Base-by-base conservation (phyloP, 2,113 vertebrate genomes). In the Phyllostomus discolor region DNA sequence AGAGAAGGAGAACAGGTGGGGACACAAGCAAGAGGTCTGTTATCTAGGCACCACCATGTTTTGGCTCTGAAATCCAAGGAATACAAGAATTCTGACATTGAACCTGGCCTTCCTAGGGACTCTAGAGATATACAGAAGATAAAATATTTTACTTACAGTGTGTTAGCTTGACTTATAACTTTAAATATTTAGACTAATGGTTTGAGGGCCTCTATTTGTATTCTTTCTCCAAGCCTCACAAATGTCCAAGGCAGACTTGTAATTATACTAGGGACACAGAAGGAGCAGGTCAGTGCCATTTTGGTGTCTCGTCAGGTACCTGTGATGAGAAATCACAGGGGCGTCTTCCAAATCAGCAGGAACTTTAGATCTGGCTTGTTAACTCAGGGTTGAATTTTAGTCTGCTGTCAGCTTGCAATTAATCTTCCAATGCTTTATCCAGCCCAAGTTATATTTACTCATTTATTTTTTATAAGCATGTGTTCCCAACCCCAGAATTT, bases 401-500 rank as follows among this genome's bases (percentile, higher is more conserved):
- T 7, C 66, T 88, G 5, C 90, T 38, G 76, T 6, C 73, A 69
- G 75, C 72, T 75, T 16, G 0, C 70, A 33, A 88, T 92, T 33
- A 8, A 91, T 75, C 31, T 28, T 41, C 86, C 16, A 91, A 12
- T 48, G 24, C 12, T 41, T 35, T 41, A 12, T 91, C 31, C 2
- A 75, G 48, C n/a, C 96, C 26, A 67, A 95, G 33, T 81, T 28
- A n/a, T 24, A 82, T 96, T 83, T 79, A 46, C 87, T 96, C 83
- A 43, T 72, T 97, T 78, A 79, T 93, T 93, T 96, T 96, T 95
- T 43, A 31, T 64, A 48, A 88, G 69, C 35, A 46, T 87, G 6
- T 43, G 43, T 88, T 93, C 64, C 83, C 38, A 96, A 5, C 0
- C 57, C 24, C 1, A 90, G 89, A 93, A 20, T 83, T 96, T 91